These are phyloP conservation scores for Trichacis sp. DNA, from an alignment of 2,888 invertebrate species.

Conservation along the genomic window DNA sequence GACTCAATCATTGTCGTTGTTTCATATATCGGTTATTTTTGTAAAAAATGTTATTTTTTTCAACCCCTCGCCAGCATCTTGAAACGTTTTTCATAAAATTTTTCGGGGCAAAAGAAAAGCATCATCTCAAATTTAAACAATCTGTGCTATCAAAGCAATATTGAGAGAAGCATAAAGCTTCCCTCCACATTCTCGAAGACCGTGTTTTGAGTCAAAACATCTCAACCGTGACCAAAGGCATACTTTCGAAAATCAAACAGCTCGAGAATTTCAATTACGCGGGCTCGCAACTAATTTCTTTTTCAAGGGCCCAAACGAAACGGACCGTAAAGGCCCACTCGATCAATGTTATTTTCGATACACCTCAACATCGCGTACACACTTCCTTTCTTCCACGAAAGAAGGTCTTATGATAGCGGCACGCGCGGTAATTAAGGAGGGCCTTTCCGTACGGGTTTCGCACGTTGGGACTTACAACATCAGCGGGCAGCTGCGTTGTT, in stretches of 20 bases:
- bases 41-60: too few relatives aligned
- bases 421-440: constrained; percentile 46
- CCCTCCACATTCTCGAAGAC: too few relatives aligned
- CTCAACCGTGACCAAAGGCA: not conserved
- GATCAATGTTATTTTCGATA: constrained; percentile 5
- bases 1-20: too few relatives aligned
- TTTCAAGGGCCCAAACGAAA: not conserved
- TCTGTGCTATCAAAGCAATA: too few relatives aligned
- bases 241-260: not conserved
- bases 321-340: not conserved
- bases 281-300: not conserved
- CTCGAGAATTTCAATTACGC: not conserved
- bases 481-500: constrained; percentile 40
- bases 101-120: too few relatives aligned
- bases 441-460: constrained; percentile 37
- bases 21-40: too few relatives aligned
- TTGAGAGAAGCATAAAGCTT: too few relatives aligned
- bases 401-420: constrained; percentile 35
- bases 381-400: constrained; percentile 37
- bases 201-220: not conserved
- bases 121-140: too few relatives aligned
- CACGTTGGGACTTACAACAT: constrained; percentile 42
- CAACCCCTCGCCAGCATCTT: too few relatives aligned
- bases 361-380: constrained; percentile 17
- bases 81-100: too few relatives aligned